Conservation (phyloP, 2,888 invertebrate species). For the Cylindroiulus punctatus region DNA sequence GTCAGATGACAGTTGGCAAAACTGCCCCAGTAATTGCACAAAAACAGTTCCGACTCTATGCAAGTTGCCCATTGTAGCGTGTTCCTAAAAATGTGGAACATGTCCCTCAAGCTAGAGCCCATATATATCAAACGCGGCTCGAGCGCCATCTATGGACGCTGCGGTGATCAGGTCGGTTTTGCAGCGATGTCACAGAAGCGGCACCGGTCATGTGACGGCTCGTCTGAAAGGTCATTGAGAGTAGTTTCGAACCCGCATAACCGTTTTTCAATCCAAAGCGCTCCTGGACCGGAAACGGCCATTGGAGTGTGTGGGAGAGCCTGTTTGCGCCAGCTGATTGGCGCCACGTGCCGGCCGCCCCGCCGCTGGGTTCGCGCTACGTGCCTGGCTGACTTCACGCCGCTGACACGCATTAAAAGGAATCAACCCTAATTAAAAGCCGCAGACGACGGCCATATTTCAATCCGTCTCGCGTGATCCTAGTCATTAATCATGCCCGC, state of each 20-base stretch:
- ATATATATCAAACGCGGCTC: too few relatives aligned
- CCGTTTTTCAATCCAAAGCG: neutral
- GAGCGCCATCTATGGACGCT: too few relatives aligned
- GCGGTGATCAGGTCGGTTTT: neutral
- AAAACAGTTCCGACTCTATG: too few relatives aligned
- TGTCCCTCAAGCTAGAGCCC: too few relatives aligned
- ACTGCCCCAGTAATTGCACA: too few relatives aligned
- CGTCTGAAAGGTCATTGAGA: neutral
- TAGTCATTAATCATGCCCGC: neutral
- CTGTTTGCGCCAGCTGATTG: too few relatives aligned
- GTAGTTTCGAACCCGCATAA: neutral
- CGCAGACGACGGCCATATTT: neutral
- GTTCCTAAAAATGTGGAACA: too few relatives aligned
- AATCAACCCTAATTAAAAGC: neutral
- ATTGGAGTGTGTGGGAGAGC: neutral
- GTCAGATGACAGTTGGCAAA: too few relatives aligned
- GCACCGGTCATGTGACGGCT: neutral
- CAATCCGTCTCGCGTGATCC: neutral
- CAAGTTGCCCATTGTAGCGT: too few relatives aligned
- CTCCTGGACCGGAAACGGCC: neutral
- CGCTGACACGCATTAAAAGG: neutral
- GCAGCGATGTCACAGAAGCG: neutral
- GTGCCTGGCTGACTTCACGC: neutral
- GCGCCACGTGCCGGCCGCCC: neutral
- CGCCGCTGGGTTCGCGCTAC: neutral